These are phyloP conservation scores for Myodes glareolus DNA, from an alignment of 2,113 vertebrate species.

Conservation along the genomic window DNA sequence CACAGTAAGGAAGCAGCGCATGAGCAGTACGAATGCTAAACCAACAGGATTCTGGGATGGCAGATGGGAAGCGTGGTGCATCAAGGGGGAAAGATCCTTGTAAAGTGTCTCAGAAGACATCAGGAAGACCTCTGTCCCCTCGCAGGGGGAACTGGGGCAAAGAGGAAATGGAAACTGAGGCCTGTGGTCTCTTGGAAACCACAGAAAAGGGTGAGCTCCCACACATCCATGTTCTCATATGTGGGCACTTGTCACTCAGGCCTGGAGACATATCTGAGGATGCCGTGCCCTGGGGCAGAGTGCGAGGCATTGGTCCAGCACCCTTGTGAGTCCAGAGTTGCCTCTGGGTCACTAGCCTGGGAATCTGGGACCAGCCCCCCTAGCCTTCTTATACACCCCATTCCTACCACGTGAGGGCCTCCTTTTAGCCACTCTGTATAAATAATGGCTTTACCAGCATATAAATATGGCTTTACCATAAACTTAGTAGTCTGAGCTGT, in stretches of 20 bases:
- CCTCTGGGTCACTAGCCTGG: neutral
- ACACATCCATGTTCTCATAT: neutral
- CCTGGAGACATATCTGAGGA: neutral
- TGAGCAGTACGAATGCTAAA: neutral
- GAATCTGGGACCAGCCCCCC: neutral
- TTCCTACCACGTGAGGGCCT: neutral
- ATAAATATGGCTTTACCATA: neutral
- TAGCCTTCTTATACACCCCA: neutral
- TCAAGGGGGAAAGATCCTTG: neutral
- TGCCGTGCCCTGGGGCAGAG: neutral
- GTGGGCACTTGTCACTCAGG: neutral
- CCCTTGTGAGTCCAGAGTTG: neutral
- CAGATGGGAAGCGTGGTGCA: neutral
- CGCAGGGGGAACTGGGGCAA: neutral
- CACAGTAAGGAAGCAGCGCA: neutral
- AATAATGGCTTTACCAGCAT: neutral
- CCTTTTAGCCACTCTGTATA: neutral
- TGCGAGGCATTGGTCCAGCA: neutral
- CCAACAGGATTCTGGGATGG: neutral
- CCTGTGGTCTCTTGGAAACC: neutral
- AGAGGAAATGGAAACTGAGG: neutral
- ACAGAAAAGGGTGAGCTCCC: fast-evolving
- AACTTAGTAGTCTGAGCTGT: neutral
- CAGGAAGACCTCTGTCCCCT: neutral
- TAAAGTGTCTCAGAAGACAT: neutral